Evolutionary conservation across 92 coral and sea anemone genomes (phyloP).

Genomic region (Actinernus sp.): DNA sequence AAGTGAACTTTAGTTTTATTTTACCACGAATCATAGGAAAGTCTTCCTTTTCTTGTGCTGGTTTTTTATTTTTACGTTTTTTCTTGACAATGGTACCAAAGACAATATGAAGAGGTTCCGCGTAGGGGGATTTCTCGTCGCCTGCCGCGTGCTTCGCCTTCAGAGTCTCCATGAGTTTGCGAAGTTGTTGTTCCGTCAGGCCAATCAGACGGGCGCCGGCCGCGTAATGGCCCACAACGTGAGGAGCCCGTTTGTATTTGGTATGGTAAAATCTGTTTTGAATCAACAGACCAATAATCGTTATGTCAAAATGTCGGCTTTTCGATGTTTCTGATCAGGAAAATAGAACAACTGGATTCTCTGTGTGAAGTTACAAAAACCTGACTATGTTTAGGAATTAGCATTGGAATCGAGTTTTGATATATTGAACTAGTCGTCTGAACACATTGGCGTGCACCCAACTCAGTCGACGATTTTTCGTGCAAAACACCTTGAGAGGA

Average conservation of each 20-base stretch:
- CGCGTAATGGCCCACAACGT: slow-evolving; percentile 96
- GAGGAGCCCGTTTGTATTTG: slow-evolving; percentile 96
- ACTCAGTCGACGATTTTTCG: no score
- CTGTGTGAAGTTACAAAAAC: no score
- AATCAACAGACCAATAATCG: no score
- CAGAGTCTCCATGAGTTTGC: slow-evolving; percentile 93
- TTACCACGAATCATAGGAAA: slow-evolving; percentile 13
- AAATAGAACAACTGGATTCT: no score
- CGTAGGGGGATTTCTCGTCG: slow-evolving; percentile 96
- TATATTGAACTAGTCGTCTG: no score
- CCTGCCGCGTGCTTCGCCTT: slow-evolving; percentile 94
- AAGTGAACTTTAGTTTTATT: slow-evolving; percentile 17
- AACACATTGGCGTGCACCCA: no score
- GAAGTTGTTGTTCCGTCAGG: slow-evolving; percentile 93
- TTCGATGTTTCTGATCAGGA: no score
- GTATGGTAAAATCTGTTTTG: slow-evolving; percentile 92
- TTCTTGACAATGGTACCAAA: slow-evolving; percentile 60
- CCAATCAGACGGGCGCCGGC: slow-evolving; percentile 99
- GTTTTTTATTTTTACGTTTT: slow-evolving; percentile 23
- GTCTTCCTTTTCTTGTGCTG: no score
- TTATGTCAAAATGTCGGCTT: no score
- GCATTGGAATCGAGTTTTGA: no score
- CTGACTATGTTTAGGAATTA: no score
- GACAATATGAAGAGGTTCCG: slow-evolving; percentile 91
- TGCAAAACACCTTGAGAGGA: no score